These are phyloP conservation scores for Eilema sororculum DNA, from an alignment of 2,888 invertebrate genomes.

Conservation along the genomic window DNA sequence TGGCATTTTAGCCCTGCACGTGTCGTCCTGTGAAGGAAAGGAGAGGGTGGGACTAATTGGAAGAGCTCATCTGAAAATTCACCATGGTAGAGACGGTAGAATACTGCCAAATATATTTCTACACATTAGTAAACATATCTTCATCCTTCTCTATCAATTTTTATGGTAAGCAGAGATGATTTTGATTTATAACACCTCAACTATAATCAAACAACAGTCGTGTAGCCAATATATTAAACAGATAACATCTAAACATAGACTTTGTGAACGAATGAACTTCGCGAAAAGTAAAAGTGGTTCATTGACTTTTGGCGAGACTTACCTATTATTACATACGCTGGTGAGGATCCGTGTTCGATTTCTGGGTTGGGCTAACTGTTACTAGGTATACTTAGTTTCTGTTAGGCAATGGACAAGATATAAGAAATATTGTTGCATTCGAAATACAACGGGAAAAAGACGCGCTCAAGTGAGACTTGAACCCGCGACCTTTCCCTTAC, in stretches of 20 bases:
- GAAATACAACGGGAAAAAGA: too few species aligned
- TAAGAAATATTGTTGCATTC: too few species aligned
- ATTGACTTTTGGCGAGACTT: constrained; percentile 29
- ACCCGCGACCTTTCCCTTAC: too few species aligned
- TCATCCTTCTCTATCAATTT: background rate
- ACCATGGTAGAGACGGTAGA: too few species aligned
- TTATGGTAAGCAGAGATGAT: background rate
- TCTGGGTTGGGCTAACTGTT: background rate
- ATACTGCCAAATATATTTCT: background rate
- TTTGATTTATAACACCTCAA: constrained; percentile 17
- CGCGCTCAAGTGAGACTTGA: too few species aligned
- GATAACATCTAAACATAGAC: constrained; percentile 24
- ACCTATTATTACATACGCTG: background rate
- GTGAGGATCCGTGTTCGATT: background rate
- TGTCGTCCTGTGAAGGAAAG: too few species aligned
- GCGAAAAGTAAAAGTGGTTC: constrained; percentile 60
- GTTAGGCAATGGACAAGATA: too few species aligned
- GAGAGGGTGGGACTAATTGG: too few species aligned
- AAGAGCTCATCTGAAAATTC: too few species aligned
- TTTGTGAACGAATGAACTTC: constrained; percentile 5
- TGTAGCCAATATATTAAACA: constrained; percentile 16
- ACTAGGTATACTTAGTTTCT: too few species aligned
- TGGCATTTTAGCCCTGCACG: too few species aligned
- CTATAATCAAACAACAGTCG: constrained; percentile 26
- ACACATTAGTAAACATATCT: background rate